Conservation (phyloP, 2,888 invertebrate genomes). For the Candidula unifasciata region DNA sequence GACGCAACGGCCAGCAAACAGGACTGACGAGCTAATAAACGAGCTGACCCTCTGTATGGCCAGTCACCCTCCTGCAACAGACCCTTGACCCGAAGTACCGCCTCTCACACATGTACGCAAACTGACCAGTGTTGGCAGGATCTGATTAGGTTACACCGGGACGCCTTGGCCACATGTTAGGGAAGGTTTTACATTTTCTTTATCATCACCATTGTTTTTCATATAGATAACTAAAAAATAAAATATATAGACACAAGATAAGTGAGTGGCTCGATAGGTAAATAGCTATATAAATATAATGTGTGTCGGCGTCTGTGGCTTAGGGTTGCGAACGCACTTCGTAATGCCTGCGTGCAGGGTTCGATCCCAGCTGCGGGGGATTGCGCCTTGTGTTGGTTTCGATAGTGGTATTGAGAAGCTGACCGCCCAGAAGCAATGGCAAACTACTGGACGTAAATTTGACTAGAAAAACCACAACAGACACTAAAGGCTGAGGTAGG, state of each 20-base stretch:
- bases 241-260: neutral
- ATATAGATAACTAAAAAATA: neutral
- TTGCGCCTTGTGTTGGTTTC: too few species aligned
- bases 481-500: too few species aligned
- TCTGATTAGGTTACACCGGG: neutral
- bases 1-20: conserved; percentile 48
- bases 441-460: too few species aligned
- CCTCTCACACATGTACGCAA: conserved; percentile 43
- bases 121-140: conserved; percentile 37
- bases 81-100: conserved; percentile 31
- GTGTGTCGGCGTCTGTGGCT: too few species aligned
- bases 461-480: too few species aligned
- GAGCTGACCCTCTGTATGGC: conserved; percentile 32
- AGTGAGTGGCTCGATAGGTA: neutral
- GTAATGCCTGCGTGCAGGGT: too few species aligned
- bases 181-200: too few species aligned
- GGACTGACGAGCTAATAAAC: conserved; percentile 48
- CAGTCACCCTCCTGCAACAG: conserved; percentile 28
- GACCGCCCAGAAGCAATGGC: too few species aligned
- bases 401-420: too few species aligned
- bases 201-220: neutral
- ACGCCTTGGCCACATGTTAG: neutral
- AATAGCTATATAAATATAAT: neutral
- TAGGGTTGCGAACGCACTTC: too few species aligned
- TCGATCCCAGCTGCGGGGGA: too few species aligned